A percentile compares a stretch with the other conserved stretches of the same genome.
Conservation (phyloP, 1,140 invertebrate genomes). For the Octopus bimaculoides region DNA sequence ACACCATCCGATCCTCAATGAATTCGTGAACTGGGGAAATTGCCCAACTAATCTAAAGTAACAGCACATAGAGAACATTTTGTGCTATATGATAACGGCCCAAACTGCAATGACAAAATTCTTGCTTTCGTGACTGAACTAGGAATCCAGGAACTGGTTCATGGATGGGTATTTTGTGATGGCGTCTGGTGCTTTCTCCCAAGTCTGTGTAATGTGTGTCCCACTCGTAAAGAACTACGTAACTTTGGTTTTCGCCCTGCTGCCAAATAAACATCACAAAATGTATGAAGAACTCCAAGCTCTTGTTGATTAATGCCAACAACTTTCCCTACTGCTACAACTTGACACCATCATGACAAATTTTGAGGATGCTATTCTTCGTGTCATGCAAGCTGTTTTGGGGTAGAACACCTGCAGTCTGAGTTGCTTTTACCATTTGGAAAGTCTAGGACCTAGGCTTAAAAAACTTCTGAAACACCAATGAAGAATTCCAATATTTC, state of each 20-base stretch:
- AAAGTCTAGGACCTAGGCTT: slow-evolving; percentile 12
- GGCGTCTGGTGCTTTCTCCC: background rate
- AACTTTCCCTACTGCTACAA: background rate
- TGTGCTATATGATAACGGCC: slow-evolving; percentile 14
- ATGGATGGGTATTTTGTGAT: slow-evolving; percentile 10
- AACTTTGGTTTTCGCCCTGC: slow-evolving; percentile 16
- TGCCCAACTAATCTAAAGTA: no score
- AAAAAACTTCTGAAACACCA: slow-evolving; percentile 7
- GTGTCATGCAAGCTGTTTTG: background rate
- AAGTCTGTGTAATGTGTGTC: slow-evolving; percentile 12
- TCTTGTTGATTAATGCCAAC: slow-evolving; percentile 7
- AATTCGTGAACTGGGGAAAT: no score
- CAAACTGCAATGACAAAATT: background rate
- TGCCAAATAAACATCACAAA: slow-evolving; percentile 11
- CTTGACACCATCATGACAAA: background rate
- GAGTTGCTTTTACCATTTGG: background rate
- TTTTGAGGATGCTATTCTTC: slow-evolving; percentile 13
- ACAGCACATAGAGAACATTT: slow-evolving; percentile 12
- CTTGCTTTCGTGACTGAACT: slow-evolving; percentile 8
- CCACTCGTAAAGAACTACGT: background rate
- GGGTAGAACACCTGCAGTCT: background rate
- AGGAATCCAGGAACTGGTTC: slow-evolving; percentile 1
- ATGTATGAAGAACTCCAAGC: slow-evolving; percentile 15
- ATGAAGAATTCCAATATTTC: slow-evolving; percentile 16
- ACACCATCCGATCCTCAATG: no score